phyloP scores from a whole-genome alignment of 2,113 vertebrate genomes.

The Ivindomyrus marchei region DNA sequence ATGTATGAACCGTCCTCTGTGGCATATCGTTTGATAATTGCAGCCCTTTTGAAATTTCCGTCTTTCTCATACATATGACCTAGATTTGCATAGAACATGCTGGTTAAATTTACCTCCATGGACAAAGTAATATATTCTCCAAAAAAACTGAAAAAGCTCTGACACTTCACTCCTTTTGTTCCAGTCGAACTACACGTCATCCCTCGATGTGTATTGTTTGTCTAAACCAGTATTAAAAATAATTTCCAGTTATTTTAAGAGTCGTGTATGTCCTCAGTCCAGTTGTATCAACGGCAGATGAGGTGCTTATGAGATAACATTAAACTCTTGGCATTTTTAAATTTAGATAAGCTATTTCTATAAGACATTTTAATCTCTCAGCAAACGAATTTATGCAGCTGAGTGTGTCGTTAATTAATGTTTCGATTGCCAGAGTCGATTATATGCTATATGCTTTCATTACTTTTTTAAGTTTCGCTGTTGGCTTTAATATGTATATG shows the following conservation, averaged over 20 bases:
- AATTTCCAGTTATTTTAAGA: neutral
- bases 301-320: neutral
- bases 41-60: neutral
- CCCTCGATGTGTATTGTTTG: neutral
- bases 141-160: neutral
- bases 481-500: neutral
- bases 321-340: neutral
- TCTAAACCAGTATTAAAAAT: neutral
- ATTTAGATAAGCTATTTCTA: neutral
- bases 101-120: neutral
- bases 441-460: neutral
- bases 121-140: neutral
- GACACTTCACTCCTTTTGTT: neutral
- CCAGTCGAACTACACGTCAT: neutral
- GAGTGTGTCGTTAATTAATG: neutral
- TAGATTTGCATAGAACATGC: neutral
- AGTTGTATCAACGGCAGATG: neutral
- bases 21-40: conserved; percentile 1
- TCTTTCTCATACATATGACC: neutral
- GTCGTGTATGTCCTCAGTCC: neutral
- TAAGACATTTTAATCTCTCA: neutral
- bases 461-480: neutral
- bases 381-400: neutral
- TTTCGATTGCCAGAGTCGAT: neutral
- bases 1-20: neutral